Evolutionary conservation across 2,888 invertebrate genomes (phyloP).

Genomic region (Caenorhabditis uteleia): DNA sequence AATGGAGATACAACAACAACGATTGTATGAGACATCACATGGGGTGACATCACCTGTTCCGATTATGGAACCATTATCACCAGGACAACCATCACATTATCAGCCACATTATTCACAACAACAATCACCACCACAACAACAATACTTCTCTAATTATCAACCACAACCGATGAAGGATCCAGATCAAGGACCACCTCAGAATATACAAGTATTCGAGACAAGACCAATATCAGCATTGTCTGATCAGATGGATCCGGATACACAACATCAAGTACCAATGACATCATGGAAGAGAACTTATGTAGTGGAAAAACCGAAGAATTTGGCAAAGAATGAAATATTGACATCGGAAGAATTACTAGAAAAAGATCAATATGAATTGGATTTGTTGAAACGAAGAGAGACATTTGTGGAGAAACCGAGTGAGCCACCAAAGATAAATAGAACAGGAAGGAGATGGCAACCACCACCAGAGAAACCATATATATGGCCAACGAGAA

Average conservation of each 20-base stretch:
- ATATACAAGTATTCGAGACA: slow-evolving; percentile 65
- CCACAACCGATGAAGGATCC: slow-evolving; percentile 14
- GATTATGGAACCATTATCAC: slow-evolving; percentile 31
- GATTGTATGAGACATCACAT: slow-evolving; percentile 52
- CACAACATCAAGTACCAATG: neutral
- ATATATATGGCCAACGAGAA: slow-evolving; percentile 56
- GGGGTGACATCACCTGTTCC: slow-evolving; percentile 54
- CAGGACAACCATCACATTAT: slow-evolving; percentile 6
- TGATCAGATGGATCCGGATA: slow-evolving; percentile 22
- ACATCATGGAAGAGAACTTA: slow-evolving; percentile 55
- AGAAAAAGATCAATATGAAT: slow-evolving; percentile 64
- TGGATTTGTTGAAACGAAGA: slow-evolving; percentile 65
- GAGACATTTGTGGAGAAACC: slow-evolving; percentile 67
- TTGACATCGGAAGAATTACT: slow-evolving; percentile 66
- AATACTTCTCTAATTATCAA: neutral
- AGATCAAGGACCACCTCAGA: slow-evolving; percentile 15
- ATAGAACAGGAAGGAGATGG: slow-evolving; percentile 65
- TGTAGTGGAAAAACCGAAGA: slow-evolving; percentile 49
- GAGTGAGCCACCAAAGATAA: slow-evolving; percentile 54
- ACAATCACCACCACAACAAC: neutral
- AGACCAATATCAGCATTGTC: slow-evolving; percentile 62
- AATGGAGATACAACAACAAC: slow-evolving; percentile 56
- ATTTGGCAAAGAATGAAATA: slow-evolving; percentile 66
- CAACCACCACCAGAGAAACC: slow-evolving; percentile 69
- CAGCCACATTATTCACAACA: slow-evolving; percentile 9